Percentiles rank a stretch among this genome's conserved stretches.
Evolutionary conservation across 2,797 vertebrate species (phyloP).

Genomic region (Cottoperca gobio): DNA sequence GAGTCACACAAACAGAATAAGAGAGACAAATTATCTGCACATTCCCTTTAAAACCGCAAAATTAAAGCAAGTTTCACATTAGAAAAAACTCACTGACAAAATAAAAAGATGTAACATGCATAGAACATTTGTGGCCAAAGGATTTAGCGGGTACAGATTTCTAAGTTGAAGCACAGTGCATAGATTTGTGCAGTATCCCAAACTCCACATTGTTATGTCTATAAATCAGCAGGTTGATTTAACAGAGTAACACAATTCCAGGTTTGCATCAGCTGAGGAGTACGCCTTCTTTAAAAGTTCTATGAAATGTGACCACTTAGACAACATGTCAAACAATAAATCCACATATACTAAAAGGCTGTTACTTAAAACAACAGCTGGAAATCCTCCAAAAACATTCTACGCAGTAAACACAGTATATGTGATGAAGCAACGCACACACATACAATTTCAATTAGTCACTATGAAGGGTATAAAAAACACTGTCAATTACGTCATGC

Average conservation of each 20-base stretch:
- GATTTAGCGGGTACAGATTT: slow-evolving; percentile 6
- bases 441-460: slow-evolving; percentile 69
- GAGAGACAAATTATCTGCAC: slow-evolving; percentile 9
- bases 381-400: slow-evolving; percentile 39
- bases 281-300: slow-evolving; percentile 7
- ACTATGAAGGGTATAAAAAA: slow-evolving; percentile 41
- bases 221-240: slow-evolving; percentile 18
- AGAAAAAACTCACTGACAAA: slow-evolving; percentile 7
- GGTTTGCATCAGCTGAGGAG: slow-evolving; percentile 10
- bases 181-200: slow-evolving; percentile 27
- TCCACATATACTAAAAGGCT: slow-evolving; percentile 24
- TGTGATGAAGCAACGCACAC: slow-evolving; percentile 73
- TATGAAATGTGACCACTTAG: slow-evolving; percentile 41
- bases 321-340: slow-evolving; percentile 50
- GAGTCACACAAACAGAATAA: slow-evolving; percentile 12
- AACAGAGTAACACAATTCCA: slow-evolving; percentile 13
- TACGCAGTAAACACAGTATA: slow-evolving; percentile 50
- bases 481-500: slow-evolving; percentile 67
- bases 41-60: slow-evolving; percentile 15
- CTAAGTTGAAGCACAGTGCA: slow-evolving; percentile 1
- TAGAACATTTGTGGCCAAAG: slow-evolving; percentile 7
- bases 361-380: slow-evolving; percentile 30
- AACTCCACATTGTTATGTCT: slow-evolving; percentile 8
- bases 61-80: slow-evolving; percentile 23
- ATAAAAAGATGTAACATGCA: slow-evolving; percentile 1